These are phyloP conservation scores for Argyresthia albistria DNA, from an alignment of 2,888 invertebrate genomes.

Conservation along the genomic window DNA sequence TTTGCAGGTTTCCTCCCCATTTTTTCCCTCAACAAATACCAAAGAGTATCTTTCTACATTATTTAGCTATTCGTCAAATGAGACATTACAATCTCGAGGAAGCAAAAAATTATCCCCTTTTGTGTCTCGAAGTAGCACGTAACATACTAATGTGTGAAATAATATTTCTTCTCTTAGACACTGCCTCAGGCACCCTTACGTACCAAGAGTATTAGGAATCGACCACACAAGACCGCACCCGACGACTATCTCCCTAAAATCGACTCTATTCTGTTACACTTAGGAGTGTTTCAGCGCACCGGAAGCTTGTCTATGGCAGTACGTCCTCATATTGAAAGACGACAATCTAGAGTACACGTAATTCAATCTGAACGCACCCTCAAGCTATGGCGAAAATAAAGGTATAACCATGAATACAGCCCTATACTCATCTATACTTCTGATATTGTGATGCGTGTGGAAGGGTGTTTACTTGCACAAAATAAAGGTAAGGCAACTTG, in stretches of 20 bases:
- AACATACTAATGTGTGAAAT: slow-evolving; percentile 43
- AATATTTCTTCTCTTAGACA: slow-evolving; percentile 18
- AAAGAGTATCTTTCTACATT: not conserved
- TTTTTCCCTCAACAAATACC: no score
- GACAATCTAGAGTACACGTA: slow-evolving; percentile 26
- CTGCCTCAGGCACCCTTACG: slow-evolving; percentile 27
- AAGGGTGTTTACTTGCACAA: no score
- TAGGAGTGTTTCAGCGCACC: no score
- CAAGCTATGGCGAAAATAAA: slow-evolving; percentile 19
- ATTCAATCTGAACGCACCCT: slow-evolving; percentile 34
- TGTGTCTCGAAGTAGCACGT: slow-evolving; percentile 20
- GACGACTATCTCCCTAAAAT: no score
- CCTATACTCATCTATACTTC: no score
- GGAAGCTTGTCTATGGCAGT: no score
- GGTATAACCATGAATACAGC: no score
- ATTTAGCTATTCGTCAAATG: not conserved
- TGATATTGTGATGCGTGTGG: no score
- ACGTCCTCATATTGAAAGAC: not conserved
- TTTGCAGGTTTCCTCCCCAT: no score
- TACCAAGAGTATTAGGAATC: not conserved
- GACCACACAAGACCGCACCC: no score
- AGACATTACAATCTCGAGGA: not conserved
- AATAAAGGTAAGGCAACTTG: no score
- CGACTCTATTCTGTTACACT: no score
- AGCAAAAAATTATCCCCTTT: slow-evolving; percentile 20